These are phyloP conservation scores for Macropus fuliginosus DNA, from an alignment of 2,797 vertebrate species.

Conservation along the genomic window DNA sequence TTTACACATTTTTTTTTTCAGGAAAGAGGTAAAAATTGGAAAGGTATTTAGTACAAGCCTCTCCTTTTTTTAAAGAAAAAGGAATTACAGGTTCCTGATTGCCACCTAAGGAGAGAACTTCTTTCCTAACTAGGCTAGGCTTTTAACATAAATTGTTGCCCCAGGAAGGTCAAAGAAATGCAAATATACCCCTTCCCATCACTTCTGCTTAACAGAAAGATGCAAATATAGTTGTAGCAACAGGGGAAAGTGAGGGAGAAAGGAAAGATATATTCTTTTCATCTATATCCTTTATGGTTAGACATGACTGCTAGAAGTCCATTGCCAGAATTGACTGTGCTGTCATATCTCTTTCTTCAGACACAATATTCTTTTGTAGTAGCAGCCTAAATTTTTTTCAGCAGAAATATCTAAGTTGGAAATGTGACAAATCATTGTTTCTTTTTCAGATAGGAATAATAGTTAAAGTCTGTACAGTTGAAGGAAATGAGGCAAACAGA, in stretches of 20 bases:
- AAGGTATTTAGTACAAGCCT: slow-evolving; percentile 50
- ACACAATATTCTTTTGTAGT: not conserved
- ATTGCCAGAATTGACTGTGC: slow-evolving; percentile 34
- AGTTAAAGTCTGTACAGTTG: slow-evolving; percentile 16
- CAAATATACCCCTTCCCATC: not conserved
- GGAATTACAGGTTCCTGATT: slow-evolving; percentile 31
- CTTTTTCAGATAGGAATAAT: slow-evolving; percentile 16
- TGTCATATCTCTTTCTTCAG: slow-evolving; percentile 35
- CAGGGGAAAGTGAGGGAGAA: slow-evolving; percentile 8
- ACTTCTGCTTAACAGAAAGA: not conserved
- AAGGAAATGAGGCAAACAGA: not conserved
- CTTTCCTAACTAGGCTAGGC: not conserved
- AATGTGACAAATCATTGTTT: not conserved
- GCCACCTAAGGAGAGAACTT: slow-evolving; percentile 14
- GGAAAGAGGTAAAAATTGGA: slow-evolving; percentile 53
- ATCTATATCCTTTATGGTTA: slow-evolving; percentile 30
- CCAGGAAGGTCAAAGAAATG: slow-evolving; percentile 11
- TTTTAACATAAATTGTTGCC: not conserved
- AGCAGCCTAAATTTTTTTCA: slow-evolving; percentile 21
- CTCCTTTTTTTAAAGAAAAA: slow-evolving; percentile 60
- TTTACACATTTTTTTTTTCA: not conserved
- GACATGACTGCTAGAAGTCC: not conserved
- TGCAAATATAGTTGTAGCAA: slow-evolving; percentile 28
- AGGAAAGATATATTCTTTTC: slow-evolving; percentile 41
- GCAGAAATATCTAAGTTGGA: slow-evolving; percentile 30